A percentile compares a stretch with the other conserved stretches of the same genome.
These are phyloP conservation scores for Blera fallax DNA, from an alignment of 2,888 invertebrate genomes.

Conservation along the genomic window DNA sequence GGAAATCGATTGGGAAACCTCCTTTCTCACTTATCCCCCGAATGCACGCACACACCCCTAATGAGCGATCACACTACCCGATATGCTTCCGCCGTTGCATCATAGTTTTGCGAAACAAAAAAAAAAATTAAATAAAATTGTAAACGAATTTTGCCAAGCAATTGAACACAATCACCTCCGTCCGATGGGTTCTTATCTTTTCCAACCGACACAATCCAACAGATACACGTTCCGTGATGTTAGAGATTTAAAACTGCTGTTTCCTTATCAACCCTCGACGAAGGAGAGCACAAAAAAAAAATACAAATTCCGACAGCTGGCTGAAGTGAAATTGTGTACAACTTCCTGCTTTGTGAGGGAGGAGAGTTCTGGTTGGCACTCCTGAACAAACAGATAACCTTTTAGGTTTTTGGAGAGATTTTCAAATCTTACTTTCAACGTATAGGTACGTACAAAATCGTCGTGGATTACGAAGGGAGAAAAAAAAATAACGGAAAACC, in stretches of 20 bases:
- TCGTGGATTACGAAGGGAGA: neutral
- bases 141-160: constrained; percentile 4
- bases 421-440: constrained; percentile 12
- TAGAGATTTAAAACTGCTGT: constrained; percentile 63
- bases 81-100: constrained; percentile 1
- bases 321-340: constrained; percentile 26
- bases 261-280: constrained; percentile 59
- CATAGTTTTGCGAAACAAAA: neutral
- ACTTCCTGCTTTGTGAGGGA: constrained; percentile 53
- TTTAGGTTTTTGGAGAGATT: constrained; percentile 35
- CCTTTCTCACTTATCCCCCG: neutral
- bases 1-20: neutral
- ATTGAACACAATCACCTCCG: constrained; percentile 38
- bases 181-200: constrained; percentile 45
- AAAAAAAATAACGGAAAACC: constrained; percentile 21
- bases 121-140: neutral
- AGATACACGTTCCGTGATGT: constrained; percentile 62
- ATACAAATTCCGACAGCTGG: constrained; percentile 57
- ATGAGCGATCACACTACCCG: neutral
- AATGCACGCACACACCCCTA: neutral
- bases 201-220: constrained; percentile 52
- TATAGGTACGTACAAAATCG: neutral
- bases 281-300: neutral
- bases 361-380: constrained; percentile 33
- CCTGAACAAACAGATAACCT: constrained; percentile 54